phyloP scores from a whole-genome alignment of 2,888 invertebrate species.

The Bellardia bayeri region DNA sequence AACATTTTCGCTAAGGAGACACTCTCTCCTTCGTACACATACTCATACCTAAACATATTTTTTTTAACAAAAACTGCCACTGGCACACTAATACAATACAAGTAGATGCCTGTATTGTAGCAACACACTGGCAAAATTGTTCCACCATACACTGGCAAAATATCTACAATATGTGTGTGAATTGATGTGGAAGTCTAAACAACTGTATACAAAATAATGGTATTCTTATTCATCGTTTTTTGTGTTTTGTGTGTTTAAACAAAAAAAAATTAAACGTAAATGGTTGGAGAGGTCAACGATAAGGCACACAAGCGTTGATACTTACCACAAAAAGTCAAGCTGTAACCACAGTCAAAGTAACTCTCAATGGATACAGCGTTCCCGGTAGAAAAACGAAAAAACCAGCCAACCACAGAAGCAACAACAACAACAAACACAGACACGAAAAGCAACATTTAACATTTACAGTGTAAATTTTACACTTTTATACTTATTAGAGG shows the following conservation, averaged over 20 bases:
- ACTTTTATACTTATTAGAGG: conserved; percentile 40
- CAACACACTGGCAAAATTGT: conserved; percentile 3
- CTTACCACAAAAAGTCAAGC: conserved; percentile 63
- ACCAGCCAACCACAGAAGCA: conserved; percentile 14
- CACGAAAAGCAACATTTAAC: conserved; percentile 62
- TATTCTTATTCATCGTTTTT: neutral
- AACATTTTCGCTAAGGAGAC: conserved; percentile 48
- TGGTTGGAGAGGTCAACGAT: conserved; percentile 66
- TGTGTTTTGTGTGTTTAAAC: conserved; percentile 28
- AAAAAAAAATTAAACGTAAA: conserved; percentile 40
- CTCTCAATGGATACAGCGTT: conserved; percentile 9
- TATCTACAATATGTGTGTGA: conserved; percentile 11
- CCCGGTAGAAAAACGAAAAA: conserved; percentile 2
- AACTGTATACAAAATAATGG: conserved; percentile 31
- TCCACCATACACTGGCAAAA: neutral
- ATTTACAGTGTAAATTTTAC: too few species aligned
- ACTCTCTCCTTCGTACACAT: neutral
- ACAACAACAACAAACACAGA: neutral
- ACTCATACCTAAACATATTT: neutral
- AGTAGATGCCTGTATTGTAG: conserved; percentile 23
- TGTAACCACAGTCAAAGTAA: conserved; percentile 50
- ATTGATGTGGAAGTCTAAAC: conserved; percentile 41
- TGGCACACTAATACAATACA: neutral
- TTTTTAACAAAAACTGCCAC: neutral
- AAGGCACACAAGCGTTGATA: conserved; percentile 59